phyloP scores from a whole-genome alignment of 2,888 invertebrate genomes.

The Fabriciana adippe region DNA sequence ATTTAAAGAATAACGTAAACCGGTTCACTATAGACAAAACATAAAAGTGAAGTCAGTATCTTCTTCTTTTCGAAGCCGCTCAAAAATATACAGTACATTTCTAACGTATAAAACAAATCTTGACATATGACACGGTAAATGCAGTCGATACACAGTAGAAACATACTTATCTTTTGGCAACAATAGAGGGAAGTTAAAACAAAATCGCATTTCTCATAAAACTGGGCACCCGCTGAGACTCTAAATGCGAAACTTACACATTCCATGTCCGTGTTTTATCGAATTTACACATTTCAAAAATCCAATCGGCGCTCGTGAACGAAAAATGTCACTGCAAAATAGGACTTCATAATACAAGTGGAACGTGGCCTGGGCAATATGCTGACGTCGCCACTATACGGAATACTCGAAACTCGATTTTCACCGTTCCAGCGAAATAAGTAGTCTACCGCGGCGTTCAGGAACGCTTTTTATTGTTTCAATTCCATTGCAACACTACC shows the following conservation, averaged over 20 bases:
- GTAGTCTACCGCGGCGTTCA: conserved; percentile 37
- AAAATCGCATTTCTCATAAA: conserved; percentile 30
- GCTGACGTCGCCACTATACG: conserved; percentile 63
- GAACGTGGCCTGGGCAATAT: conserved; percentile 68
- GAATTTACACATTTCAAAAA: conserved; percentile 79
- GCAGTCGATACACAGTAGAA: not conserved
- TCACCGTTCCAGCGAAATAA: conserved; percentile 60
- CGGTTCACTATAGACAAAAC: too few relatives aligned
- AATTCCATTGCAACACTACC: conserved; percentile 34
- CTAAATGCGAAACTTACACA: conserved; percentile 33
- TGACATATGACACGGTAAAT: not conserved
- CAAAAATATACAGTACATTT: not conserved
- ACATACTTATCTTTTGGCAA: conserved; percentile 26
- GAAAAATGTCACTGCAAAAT: conserved; percentile 77
- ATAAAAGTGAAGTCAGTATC: too few relatives aligned
- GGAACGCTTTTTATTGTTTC: conserved; percentile 36
- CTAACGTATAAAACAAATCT: not conserved
- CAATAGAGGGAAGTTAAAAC: conserved; percentile 29
- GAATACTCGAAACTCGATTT: conserved; percentile 68
- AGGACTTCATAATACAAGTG: conserved; percentile 74
- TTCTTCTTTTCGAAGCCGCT: too few relatives aligned
- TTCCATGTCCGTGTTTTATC: conserved; percentile 57
- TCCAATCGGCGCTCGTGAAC: conserved; percentile 74
- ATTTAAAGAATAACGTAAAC: too few relatives aligned
- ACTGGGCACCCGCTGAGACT: conserved; percentile 30